These are phyloP conservation scores for Trimorus sp. DNA, from an alignment of 2,888 invertebrate species.

Conservation along the genomic window DNA sequence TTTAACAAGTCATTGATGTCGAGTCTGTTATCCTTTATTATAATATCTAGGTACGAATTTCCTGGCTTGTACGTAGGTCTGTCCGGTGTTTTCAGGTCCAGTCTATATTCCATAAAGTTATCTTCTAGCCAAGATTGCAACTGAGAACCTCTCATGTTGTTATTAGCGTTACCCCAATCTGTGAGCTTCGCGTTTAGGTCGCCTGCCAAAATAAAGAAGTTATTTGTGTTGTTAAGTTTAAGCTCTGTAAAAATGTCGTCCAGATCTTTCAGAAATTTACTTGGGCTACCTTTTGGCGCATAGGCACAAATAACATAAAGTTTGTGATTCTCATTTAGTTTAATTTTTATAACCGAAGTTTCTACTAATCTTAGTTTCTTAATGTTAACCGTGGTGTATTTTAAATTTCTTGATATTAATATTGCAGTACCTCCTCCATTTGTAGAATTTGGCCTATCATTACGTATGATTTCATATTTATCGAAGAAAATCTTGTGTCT, in stretches of 20 bases:
- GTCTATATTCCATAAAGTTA: constrained; percentile 24
- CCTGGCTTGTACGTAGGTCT: constrained; percentile 31
- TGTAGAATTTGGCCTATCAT: no score
- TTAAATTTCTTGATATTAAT: no score
- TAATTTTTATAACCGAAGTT: not conserved
- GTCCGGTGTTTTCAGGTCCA: not conserved
- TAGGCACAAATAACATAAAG: not conserved
- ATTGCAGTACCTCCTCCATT: no score
- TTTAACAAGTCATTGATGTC: not conserved
- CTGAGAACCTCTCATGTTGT: constrained; percentile 40
- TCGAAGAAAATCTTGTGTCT: no score
- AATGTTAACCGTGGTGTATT: no score
- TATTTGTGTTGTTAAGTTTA: constrained; percentile 25
- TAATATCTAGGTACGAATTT: constrained; percentile 46
- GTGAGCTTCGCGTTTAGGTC: constrained; percentile 51
- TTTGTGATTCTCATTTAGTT: not conserved
- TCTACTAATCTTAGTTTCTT: no score
- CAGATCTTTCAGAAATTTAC: constrained; percentile 26
- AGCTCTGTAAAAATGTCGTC: constrained; percentile 29
- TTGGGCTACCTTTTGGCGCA: constrained; percentile 1
- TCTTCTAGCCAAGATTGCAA: constrained; percentile 20
- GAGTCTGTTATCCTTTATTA: constrained; percentile 31
- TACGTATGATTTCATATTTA: no score
- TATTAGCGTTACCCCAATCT: constrained; percentile 10
- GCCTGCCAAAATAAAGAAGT: constrained; percentile 52